Evolutionary conservation across 2,888 invertebrate genomes (phyloP), one percentile per base, ranked within the genome.

Genomic region (Glomeris marginata): DNA sequence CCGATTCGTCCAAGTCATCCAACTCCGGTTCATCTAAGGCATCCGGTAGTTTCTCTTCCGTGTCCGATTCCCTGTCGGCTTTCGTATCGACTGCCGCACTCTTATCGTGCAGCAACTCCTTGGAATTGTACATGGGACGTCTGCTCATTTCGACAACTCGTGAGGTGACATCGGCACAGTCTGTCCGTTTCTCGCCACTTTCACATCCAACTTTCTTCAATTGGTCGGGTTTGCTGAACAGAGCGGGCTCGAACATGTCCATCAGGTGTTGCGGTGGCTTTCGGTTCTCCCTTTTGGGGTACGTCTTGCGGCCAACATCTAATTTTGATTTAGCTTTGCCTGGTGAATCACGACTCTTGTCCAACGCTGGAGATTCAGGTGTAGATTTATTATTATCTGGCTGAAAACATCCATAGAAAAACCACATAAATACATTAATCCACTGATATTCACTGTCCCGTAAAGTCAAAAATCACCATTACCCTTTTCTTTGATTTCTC

Each of bases 201-300:
- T 16, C 34, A 21, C n/a, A n/a, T 43, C 44, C 13, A 13, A 53
- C 40, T 34, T 50, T 53, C 16, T 53, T 53, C 53, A 58, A 49
- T 20, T 83, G 81, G 70, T 84, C 84, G 18, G 84, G 83, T 40
- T 81, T 77, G 5, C 83, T 82, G 64, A 84, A 83, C 51, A 84
- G 66, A 36, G 81, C 79, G 51, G 82, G 72, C 2, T 70, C 72
- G 36, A 71, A 55, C 34, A 68, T 61, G 51, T 71, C 71, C 0
- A 72, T 73, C 42, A 76, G 69, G 61, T 75, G 76, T 15, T 76
- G 72, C 16, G 77, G 76, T 33, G 75, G 72, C 62, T 78, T 78
- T 54, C 75, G 74, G 53, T 74, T 74, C 58, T 60, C 52, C 34
- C 58, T 64, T 63, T 56, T 50, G 47, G 59, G 53, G 38, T 52